phyloP scores from a whole-genome alignment of 1,140 invertebrate genomes.

The Aphaenogaster ashmeadi region DNA sequence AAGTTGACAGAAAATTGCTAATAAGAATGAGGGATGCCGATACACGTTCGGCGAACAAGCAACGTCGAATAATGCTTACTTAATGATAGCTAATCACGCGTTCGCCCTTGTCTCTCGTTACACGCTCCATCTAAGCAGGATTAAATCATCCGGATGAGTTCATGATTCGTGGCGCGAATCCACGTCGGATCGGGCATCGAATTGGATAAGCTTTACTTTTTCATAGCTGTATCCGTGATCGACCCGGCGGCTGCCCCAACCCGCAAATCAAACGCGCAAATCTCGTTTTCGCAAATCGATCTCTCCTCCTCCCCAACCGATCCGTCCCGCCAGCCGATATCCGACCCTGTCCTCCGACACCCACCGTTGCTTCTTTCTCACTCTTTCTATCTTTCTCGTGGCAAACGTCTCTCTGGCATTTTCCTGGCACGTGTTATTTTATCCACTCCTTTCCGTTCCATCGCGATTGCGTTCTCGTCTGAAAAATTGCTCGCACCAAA shows the following conservation, averaged over 20 bases:
- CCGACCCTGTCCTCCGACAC: slow-evolving; percentile 34
- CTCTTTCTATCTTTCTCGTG: background rate
- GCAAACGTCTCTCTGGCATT: slow-evolving; percentile 42
- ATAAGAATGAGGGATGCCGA: background rate
- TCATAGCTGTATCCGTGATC: slow-evolving; percentile 63
- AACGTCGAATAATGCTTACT: background rate
- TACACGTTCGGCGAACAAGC: background rate
- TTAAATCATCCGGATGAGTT: slow-evolving; percentile 58
- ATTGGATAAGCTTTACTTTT: slow-evolving; percentile 70
- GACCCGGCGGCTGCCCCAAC: slow-evolving; percentile 38
- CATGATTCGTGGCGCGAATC: slow-evolving; percentile 37
- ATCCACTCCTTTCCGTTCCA: slow-evolving; percentile 21
- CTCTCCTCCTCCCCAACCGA: background rate
- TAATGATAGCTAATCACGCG: slow-evolving; percentile 11
- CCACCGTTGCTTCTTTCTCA: slow-evolving; percentile 7
- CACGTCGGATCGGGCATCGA: slow-evolving; percentile 28
- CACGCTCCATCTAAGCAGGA: slow-evolving; percentile 32
- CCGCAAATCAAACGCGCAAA: slow-evolving; percentile 72
- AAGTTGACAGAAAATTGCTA: background rate
- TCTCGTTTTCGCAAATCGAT: slow-evolving; percentile 72
- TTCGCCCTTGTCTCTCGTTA: background rate
- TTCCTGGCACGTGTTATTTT: slow-evolving; percentile 64
- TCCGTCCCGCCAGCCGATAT: slow-evolving; percentile 27
- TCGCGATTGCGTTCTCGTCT: slow-evolving; percentile 28
- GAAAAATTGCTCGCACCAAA: slow-evolving; percentile 41